phyloP scores from a whole-genome alignment of 2,797 vertebrate genomes.

The Phrynocephalus forsythii region DNA sequence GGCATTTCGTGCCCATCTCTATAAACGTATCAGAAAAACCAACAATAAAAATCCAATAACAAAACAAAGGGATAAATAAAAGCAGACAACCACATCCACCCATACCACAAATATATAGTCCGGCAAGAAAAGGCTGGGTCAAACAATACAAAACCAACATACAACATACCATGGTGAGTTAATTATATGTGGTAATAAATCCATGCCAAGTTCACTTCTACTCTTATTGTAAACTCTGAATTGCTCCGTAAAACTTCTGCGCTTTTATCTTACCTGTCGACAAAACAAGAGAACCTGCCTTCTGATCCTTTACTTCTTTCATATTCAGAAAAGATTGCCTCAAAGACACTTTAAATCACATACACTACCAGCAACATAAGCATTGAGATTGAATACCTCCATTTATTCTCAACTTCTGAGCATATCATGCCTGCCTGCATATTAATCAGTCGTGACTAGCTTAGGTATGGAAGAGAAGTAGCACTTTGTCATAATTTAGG shows the following conservation, averaged over 20 bases:
- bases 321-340: neutral
- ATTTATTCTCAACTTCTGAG: conserved; percentile 10
- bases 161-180: too few species aligned
- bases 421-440: neutral
- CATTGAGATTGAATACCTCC: conserved; percentile 7
- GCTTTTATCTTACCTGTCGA: neutral
- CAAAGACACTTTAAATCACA: neutral
- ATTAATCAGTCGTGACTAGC: conserved; percentile 2
- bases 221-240: conserved; percentile 11
- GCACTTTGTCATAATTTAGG: conserved; percentile 29
- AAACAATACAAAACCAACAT: too few species aligned
- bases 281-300: neutral
- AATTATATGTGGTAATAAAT: neutral
- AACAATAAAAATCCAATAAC: too few species aligned
- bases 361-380: neutral
- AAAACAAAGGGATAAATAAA: too few species aligned
- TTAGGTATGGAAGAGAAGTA: neutral
- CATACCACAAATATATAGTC: too few species aligned
- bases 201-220: conserved; percentile 13
- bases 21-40: too few species aligned
- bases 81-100: too few species aligned
- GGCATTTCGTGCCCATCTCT: too few species aligned
- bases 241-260: neutral
- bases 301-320: conserved; percentile 3
- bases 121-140: too few species aligned